These are phyloP conservation scores for Trichosurus vulpecula DNA, from an alignment of 2,797 vertebrate genomes.

Conservation along the genomic window DNA sequence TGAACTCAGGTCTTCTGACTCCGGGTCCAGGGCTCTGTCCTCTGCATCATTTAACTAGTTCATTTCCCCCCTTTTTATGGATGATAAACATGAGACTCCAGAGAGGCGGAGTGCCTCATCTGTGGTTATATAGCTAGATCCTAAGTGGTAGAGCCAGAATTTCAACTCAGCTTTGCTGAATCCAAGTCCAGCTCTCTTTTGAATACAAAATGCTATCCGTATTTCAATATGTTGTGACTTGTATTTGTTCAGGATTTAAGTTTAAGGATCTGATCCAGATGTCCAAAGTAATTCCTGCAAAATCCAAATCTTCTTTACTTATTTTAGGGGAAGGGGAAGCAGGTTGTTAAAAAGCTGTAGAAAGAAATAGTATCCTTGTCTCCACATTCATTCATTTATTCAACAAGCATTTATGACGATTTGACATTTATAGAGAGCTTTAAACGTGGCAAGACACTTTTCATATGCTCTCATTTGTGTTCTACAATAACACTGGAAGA, in stretches of 20 bases:
- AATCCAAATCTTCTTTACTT: neutral
- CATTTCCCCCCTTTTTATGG: neutral
- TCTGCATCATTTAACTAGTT: neutral
- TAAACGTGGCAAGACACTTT: neutral
- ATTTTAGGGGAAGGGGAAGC: neutral
- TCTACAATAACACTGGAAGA: neutral
- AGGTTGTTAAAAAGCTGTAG: neutral
- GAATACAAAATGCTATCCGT: neutral
- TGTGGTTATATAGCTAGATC: neutral
- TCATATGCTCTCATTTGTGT: neutral
- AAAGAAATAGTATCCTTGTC: neutral
- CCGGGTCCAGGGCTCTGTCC: neutral
- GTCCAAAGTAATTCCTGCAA: neutral
- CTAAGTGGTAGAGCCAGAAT: neutral
- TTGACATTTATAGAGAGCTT: neutral
- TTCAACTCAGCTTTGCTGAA: neutral
- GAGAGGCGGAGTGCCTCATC: neutral
- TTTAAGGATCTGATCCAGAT: neutral
- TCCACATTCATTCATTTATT: neutral
- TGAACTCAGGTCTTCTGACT: neutral
- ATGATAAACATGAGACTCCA: neutral
- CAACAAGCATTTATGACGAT: neutral
- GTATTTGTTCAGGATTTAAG: neutral
- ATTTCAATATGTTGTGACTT: neutral
- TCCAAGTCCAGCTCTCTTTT: neutral